Percentiles rank a stretch among this genome's conserved stretches.
Conservation (phyloP, 2,113 vertebrate genomes). For the Azemiops feae region DNA sequence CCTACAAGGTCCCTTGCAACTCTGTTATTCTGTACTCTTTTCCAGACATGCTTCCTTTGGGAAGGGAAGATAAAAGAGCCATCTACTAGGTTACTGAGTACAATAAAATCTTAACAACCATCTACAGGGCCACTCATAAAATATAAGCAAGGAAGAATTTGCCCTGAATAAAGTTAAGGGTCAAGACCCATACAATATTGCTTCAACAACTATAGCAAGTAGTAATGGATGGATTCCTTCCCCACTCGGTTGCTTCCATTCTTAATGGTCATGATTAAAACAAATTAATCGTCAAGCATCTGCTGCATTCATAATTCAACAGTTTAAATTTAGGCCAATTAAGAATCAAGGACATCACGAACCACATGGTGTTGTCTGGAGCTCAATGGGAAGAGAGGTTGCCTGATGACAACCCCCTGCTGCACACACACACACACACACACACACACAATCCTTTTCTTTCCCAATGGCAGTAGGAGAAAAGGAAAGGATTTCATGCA, state of each 20-base stretch:
- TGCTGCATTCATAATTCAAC: not conserved
- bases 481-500: not conserved
- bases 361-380: not conserved
- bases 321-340: not conserved
- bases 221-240: not conserved
- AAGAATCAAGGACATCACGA: not conserved
- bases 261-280: conserved; percentile 1
- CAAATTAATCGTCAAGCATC: not conserved
- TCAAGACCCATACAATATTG: not conserved
- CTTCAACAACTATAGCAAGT: not conserved
- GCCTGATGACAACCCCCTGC: not conserved
- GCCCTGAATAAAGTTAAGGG: not conserved
- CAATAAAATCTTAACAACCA: not conserved
- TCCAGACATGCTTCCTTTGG: not conserved
- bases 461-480: too few relatives aligned
- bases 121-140: not conserved
- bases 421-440: too few relatives aligned
- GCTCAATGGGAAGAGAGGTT: not conserved
- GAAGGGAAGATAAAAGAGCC: not conserved
- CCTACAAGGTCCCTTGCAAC: not conserved
- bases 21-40: not conserved
- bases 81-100: not conserved
- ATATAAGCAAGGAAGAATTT: not conserved
- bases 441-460: not conserved
- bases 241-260: not conserved